Evolutionary conservation across 2,888 invertebrate species (phyloP).

Genomic region (Ctenicera cuprea): DNA sequence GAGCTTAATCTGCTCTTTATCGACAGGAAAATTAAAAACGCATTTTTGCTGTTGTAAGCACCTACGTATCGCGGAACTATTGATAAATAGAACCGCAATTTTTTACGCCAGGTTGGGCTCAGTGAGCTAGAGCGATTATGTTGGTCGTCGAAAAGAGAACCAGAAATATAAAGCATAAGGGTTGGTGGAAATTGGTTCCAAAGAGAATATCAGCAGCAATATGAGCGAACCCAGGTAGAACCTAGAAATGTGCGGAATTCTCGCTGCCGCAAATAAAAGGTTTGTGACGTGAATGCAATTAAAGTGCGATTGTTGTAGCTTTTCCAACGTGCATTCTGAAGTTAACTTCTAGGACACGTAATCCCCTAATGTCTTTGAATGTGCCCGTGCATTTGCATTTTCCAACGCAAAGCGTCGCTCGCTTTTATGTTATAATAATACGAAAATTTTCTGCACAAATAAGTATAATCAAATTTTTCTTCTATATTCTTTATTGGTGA

Average conservation of each 20-base stretch:
- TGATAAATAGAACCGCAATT: neutral
- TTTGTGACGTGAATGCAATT: slow-evolving; percentile 8
- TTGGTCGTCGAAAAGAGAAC: neutral
- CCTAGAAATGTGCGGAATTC: slow-evolving; percentile 8
- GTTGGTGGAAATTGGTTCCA: slow-evolving; percentile 14
- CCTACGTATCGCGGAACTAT: neutral
- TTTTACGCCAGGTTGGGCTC: neutral
- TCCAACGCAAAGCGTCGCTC: too few relatives aligned
- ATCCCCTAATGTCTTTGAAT: neutral
- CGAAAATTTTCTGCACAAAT: too few relatives aligned
- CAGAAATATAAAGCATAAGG: slow-evolving; percentile 10
- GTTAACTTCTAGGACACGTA: neutral
- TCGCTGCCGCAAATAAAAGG: slow-evolving; percentile 1
- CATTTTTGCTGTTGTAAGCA: neutral
- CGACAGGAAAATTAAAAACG: slow-evolving; percentile 3
- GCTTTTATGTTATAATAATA: too few relatives aligned
- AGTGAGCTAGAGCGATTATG: neutral
- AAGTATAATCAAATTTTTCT: too few relatives aligned
- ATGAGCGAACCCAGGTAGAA: slow-evolving; percentile 3
- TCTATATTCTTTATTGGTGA: too few relatives aligned
- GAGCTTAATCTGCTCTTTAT: neutral
- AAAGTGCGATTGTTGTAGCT: slow-evolving; percentile 11
- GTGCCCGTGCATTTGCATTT: neutral
- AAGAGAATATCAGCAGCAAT: slow-evolving; percentile 17
- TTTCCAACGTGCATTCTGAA: slow-evolving; percentile 4